Evolutionary conservation across 2,888 invertebrate genomes (phyloP).

Genomic region (Amphipoea oculea): DNA sequence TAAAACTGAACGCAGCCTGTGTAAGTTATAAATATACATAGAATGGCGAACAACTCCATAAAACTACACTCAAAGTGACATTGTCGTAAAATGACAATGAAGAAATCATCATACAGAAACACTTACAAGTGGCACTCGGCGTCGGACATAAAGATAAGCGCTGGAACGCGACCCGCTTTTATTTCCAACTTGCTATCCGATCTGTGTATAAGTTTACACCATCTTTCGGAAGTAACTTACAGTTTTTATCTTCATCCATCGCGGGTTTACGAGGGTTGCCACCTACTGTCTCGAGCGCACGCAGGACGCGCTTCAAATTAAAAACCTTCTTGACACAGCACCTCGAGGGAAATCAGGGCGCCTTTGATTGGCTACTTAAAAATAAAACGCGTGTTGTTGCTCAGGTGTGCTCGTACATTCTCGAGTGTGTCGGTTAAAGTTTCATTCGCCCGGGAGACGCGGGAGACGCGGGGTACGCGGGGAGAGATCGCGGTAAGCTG

Average conservation of each 20-base stretch:
- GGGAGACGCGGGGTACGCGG: not conserved
- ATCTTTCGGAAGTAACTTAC: slow-evolving; percentile 41
- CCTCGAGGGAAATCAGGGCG: slow-evolving; percentile 56
- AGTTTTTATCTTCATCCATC: slow-evolving; percentile 49
- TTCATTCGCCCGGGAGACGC: slow-evolving; percentile 9
- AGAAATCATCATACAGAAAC: slow-evolving; percentile 26
- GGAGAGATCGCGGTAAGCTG: not conserved
- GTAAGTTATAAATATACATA: slow-evolving; percentile 5
- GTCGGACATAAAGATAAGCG: slow-evolving; percentile 34
- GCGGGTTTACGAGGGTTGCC: slow-evolving; percentile 37
- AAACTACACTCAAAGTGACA: slow-evolving; percentile 31
- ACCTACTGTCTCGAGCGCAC: not conserved
- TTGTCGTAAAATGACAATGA: slow-evolving; percentile 36
- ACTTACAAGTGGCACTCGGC: not conserved
- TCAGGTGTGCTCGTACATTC: slow-evolving; percentile 14
- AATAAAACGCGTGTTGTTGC: slow-evolving; percentile 46
- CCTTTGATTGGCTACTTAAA: slow-evolving; percentile 56
- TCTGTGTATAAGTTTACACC: slow-evolving; percentile 34
- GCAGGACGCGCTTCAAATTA: slow-evolving; percentile 34
- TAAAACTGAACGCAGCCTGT: slow-evolving; percentile 9
- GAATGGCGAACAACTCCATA: slow-evolving; percentile 8
- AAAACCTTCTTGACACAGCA: slow-evolving; percentile 44
- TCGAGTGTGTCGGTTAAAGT: slow-evolving; percentile 25
- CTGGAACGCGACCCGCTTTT: slow-evolving; percentile 35
- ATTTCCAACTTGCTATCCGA: slow-evolving; percentile 45